phyloP scores from a whole-genome alignment of 2,888 invertebrate species.

The Masnerella sp. region DNA sequence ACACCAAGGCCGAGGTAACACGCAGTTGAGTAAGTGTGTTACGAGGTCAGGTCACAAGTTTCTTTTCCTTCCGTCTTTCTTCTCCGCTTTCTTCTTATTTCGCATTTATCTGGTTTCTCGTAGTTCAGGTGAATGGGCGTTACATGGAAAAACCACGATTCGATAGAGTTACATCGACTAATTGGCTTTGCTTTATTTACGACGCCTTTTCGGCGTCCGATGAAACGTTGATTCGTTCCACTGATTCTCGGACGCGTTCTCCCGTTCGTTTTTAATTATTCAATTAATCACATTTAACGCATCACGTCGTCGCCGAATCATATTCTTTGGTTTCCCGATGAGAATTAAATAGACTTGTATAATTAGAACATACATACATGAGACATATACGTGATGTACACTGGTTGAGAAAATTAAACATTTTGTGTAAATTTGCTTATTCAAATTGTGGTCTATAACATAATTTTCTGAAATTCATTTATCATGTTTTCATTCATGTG shows the following conservation, averaged over 20 bases:
- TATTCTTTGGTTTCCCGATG: not conserved
- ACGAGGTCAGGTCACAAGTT: constrained; percentile 36
- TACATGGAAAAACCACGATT: constrained; percentile 14
- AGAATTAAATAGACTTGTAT: too few relatives aligned
- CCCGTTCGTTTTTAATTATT: constrained; percentile 7
- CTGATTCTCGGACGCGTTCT: not conserved
- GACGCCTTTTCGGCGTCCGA: not conserved
- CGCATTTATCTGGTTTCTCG: constrained; percentile 1
- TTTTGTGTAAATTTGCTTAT: too few relatives aligned
- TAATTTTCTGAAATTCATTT: too few relatives aligned
- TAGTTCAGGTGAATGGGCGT: constrained; percentile 5
- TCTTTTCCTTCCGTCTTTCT: not conserved
- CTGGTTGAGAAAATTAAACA: too few relatives aligned
- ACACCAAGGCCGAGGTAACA: constrained; percentile 36
- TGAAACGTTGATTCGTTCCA: constrained; percentile 4
- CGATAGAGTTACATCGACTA: constrained; percentile 15
- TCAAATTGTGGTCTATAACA: too few relatives aligned
- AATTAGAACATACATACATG: too few relatives aligned
- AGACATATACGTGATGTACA: too few relatives aligned
- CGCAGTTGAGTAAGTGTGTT: constrained; percentile 39
- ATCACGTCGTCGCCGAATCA: not conserved
- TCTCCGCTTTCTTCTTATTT: constrained; percentile 4
- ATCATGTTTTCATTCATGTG: too few relatives aligned
- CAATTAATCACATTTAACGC: constrained; percentile 1
- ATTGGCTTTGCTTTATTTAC: constrained; percentile 25